Percentiles rank a stretch among this genome's conserved stretches.
Conservation (phyloP, 2,113 vertebrate species). For the Misgurnus mizolepis region DNA sequence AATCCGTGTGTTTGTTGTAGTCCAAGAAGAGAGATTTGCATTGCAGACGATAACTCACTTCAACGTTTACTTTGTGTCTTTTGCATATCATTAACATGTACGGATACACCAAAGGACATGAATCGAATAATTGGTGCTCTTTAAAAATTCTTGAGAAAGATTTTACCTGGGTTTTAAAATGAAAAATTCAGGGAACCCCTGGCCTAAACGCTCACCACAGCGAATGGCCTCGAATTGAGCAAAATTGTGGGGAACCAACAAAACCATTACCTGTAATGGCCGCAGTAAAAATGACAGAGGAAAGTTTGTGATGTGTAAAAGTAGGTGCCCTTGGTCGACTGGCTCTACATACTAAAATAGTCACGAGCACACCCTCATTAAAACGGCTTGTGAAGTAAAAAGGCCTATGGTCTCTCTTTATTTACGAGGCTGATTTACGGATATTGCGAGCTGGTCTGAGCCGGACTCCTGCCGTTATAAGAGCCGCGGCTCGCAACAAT, state of each 20-base stretch:
- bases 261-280: constrained; percentile 47
- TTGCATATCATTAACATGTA: too few relatives aligned
- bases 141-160: too few relatives aligned
- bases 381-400: background rate
- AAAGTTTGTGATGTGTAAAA: constrained; percentile 38
- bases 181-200: too few relatives aligned
- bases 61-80: too few relatives aligned
- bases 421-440: constrained; percentile 32
- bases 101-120: too few relatives aligned
- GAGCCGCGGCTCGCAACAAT: constrained; percentile 16
- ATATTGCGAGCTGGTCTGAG: constrained; percentile 24
- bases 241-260: constrained; percentile 39
- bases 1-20: too few relatives aligned
- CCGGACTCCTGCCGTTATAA: background rate
- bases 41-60: too few relatives aligned
- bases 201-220: too few relatives aligned
- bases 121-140: too few relatives aligned
- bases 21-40: too few relatives aligned
- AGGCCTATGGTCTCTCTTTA: constrained; percentile 26
- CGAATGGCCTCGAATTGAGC: constrained; percentile 7
- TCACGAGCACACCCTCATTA: constrained; percentile 1
- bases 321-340: background rate
- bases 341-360: constrained; percentile 13
- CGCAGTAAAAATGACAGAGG: constrained; percentile 19
- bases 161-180: too few relatives aligned